Evolutionary conservation across 2,888 invertebrate genomes (phyloP).

Genomic region (Yponomeuta sedellus): DNA sequence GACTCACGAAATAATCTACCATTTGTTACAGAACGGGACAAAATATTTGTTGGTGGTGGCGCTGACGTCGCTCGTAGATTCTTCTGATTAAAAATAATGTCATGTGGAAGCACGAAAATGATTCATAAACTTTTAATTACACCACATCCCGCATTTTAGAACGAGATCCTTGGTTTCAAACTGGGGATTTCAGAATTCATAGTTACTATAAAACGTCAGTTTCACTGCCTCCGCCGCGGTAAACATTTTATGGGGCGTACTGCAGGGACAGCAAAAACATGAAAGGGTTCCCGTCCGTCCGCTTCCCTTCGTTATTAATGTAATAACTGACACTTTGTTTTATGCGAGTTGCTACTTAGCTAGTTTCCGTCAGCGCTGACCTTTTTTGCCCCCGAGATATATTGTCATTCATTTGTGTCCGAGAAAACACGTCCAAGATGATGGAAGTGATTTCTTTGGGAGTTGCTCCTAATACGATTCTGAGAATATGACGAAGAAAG

Average conservation of each 20-base stretch:
- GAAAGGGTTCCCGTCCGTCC: conserved; percentile 46
- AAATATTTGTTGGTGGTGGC: background rate
- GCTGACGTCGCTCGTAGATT: background rate
- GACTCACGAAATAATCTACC: background rate
- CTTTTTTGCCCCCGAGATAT: conserved; percentile 5
- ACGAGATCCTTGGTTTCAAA: background rate
- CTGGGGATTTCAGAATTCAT: background rate
- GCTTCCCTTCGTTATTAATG: conserved; percentile 63
- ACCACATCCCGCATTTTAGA: background rate
- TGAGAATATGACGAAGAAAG: background rate
- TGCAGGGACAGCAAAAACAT: conserved; percentile 36
- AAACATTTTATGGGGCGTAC: conserved; percentile 2
- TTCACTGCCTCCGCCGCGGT: background rate
- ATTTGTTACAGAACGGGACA: background rate
- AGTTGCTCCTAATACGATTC: too few species aligned
- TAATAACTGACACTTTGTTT: conserved; percentile 74
- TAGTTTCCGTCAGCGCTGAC: conserved; percentile 25
- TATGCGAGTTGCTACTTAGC: conserved; percentile 63
- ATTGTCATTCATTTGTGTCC: background rate
- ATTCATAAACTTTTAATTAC: background rate
- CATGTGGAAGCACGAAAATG: background rate
- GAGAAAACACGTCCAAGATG: background rate
- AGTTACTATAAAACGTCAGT: background rate
- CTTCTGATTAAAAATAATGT: background rate
- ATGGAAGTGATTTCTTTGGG: background rate